Percentiles rank a stretch among this genome's conserved stretches.
Conservation (phyloP, 2,113 vertebrate genomes). For the Narcine bancroftii region DNA sequence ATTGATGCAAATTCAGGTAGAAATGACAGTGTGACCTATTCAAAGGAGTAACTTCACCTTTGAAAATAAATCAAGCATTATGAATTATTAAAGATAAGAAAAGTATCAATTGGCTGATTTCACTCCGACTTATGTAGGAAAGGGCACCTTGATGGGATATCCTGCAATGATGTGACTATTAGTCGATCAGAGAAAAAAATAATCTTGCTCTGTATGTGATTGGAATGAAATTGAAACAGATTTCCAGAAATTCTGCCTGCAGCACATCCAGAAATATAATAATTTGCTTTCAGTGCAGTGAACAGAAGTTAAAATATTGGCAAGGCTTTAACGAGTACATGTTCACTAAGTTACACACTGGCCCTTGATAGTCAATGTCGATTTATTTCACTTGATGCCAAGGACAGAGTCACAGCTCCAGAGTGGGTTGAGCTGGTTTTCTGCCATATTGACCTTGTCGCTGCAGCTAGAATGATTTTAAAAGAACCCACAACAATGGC, state of each 20-base stretch:
- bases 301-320: background rate
- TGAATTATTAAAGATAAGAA: slow-evolving; percentile 28
- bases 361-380: background rate
- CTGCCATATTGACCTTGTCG: background rate
- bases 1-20: background rate
- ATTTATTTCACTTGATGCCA: background rate
- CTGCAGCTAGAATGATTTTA: background rate
- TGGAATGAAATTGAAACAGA: slow-evolving; percentile 6
- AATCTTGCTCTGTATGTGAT: background rate
- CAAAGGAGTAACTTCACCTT: slow-evolving; percentile 3
- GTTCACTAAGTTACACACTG: background rate
- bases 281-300: background rate
- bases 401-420: background rate
- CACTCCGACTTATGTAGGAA: slow-evolving; percentile 9
- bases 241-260: background rate
- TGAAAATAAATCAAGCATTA: slow-evolving; percentile 26
- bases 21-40: background rate
- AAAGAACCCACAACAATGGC: background rate
- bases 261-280: background rate
- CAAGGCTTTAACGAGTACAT: background rate
- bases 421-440: background rate
- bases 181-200: background rate
- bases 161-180: background rate
- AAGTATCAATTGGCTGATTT: slow-evolving; percentile 13
- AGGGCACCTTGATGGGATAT: slow-evolving; percentile 13